Conservation (phyloP, 2,113 vertebrate genomes). For the Barbus barbus region DNA sequence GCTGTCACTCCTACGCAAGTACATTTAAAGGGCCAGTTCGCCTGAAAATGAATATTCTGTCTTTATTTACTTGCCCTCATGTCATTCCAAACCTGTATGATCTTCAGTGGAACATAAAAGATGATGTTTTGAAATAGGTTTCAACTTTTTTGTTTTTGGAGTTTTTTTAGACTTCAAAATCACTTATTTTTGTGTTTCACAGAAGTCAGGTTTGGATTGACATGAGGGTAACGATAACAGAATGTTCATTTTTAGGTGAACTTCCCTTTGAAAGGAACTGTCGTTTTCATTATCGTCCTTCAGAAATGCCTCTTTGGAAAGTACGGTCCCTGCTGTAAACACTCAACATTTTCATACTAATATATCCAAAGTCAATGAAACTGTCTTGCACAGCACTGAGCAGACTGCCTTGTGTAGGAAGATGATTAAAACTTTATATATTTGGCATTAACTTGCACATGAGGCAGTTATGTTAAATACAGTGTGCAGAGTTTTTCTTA, state of each 20-base stretch:
- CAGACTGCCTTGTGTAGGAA: slow-evolving; percentile 43
- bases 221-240: neutral
- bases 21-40: slow-evolving; percentile 44
- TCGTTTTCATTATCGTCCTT: slow-evolving; percentile 41
- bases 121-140: neutral
- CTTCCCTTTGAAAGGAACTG: slow-evolving; percentile 35
- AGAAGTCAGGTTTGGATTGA: neutral
- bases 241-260: neutral
- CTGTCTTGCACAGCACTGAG: slow-evolving; percentile 30
- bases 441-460: slow-evolving; percentile 69
- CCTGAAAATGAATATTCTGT: neutral
- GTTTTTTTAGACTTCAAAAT: no score
- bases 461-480: slow-evolving; percentile 53
- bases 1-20: slow-evolving; percentile 63
- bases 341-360: no score
- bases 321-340: neutral
- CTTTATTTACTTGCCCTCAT: neutral
- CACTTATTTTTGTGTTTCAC: neutral
- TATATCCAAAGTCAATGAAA: slow-evolving; percentile 8
- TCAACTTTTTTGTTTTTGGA: neutral
- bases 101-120: neutral
- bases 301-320: slow-evolving; percentile 24
- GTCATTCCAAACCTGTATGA: neutral
- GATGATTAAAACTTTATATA: slow-evolving; percentile 56
- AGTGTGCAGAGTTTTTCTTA: slow-evolving; percentile 8